Evolutionary conservation across 2,888 invertebrate species (phyloP).

Genomic region (Cistogaster globosa): DNA sequence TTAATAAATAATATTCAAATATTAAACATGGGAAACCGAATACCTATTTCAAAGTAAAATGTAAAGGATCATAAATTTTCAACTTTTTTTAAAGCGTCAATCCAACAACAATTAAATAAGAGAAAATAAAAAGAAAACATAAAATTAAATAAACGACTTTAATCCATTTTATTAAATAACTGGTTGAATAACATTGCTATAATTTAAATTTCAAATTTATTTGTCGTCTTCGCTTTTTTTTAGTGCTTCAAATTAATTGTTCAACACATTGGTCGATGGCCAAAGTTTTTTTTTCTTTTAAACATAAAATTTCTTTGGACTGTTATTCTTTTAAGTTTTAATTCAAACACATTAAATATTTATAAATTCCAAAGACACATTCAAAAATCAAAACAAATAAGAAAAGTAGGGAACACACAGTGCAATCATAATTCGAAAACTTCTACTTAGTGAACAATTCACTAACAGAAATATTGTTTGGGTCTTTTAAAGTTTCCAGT

Average conservation of each 20-base stretch:
- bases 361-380: constrained; percentile 5
- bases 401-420: constrained; percentile 3
- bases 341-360: constrained; percentile 6
- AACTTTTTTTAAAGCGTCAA: background rate
- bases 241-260: constrained; percentile 51
- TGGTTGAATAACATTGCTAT: constrained; percentile 45
- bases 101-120: background rate
- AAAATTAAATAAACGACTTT: background rate
- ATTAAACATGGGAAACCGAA: too few relatives aligned
- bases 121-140: background rate
- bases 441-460: constrained; percentile 16
- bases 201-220: constrained; percentile 36
- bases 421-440: constrained; percentile 30
- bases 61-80: too few relatives aligned
- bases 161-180: constrained; percentile 38
- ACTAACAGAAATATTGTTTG: constrained; percentile 16
- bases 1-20: too few relatives aligned
- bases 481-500: constrained; percentile 3
- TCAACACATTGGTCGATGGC: constrained; percentile 39
- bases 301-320: background rate
- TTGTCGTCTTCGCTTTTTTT: background rate
- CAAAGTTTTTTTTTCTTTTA: background rate
- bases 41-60: too few relatives aligned
- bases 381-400: constrained; percentile 33
- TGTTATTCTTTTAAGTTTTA: background rate